Conservation (phyloP, 1,140 invertebrate species). For the Subanguina moxae region DNA sequence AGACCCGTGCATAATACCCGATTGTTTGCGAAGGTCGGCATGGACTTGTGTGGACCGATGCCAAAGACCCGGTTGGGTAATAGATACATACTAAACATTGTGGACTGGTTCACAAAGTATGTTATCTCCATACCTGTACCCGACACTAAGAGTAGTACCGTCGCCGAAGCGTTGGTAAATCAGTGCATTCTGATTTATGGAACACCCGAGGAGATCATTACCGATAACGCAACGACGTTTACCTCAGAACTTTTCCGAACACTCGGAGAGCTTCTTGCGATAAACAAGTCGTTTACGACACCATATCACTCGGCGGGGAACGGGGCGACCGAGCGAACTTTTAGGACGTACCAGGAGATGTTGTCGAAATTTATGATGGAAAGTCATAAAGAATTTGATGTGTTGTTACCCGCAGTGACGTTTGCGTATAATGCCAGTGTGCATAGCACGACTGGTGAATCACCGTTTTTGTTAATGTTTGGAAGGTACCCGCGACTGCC, state of each 20-base stretch:
- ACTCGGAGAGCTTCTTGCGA: slow-evolving; percentile 11
- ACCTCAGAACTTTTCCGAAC: slow-evolving; percentile 17
- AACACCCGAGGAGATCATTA: too few species aligned
- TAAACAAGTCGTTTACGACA: slow-evolving; percentile 16
- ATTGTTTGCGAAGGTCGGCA: too few species aligned
- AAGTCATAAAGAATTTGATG: slow-evolving; percentile 19
- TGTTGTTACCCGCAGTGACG: background rate
- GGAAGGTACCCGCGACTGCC: slow-evolving; percentile 20
- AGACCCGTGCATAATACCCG: too few species aligned
- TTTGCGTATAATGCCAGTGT: slow-evolving; percentile 27
- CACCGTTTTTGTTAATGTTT: slow-evolving; percentile 25
- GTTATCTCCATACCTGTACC: too few species aligned
- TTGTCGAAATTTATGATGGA: slow-evolving; percentile 16
- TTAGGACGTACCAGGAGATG: slow-evolving; percentile 24
- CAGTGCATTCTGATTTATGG: too few species aligned
- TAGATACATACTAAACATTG: too few species aligned
- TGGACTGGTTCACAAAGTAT: too few species aligned
- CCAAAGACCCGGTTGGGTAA: too few species aligned
- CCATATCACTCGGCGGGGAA: slow-evolving; percentile 18
- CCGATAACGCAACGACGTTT: too few species aligned
- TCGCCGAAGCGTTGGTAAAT: too few species aligned
- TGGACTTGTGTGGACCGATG: too few species aligned
- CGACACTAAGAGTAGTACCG: too few species aligned
- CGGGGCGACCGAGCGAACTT: slow-evolving; percentile 7
- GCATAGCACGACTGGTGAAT: slow-evolving; percentile 11